Percentiles rank a stretch among this genome's conserved stretches.
Evolutionary conservation across 2,888 invertebrate genomes (phyloP).

Genomic region (Thera obeliscata): DNA sequence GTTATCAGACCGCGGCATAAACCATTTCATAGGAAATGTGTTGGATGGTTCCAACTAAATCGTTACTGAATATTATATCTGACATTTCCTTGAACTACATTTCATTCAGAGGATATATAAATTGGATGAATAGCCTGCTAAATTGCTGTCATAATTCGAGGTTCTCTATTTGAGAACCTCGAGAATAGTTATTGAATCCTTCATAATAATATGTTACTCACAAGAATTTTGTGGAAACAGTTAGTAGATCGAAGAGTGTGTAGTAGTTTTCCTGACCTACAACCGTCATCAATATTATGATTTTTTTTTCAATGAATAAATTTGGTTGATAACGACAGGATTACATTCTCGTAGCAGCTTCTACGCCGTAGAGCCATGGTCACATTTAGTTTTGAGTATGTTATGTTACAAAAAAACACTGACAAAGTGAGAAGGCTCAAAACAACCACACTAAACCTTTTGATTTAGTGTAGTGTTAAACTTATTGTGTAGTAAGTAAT

Average conservation of each 20-base stretch:
- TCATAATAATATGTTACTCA: neutral
- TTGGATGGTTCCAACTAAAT: constrained; percentile 17
- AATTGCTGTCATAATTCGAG: constrained; percentile 32
- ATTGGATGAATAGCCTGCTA: constrained; percentile 29
- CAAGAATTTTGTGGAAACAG: neutral
- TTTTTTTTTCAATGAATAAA: neutral
- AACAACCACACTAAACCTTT: no score
- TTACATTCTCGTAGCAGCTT: neutral
- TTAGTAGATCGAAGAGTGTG: neutral
- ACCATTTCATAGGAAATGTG: constrained; percentile 2
- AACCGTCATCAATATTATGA: neutral
- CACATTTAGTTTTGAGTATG: no score
- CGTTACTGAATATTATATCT: constrained; percentile 16
- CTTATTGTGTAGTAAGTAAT: no score
- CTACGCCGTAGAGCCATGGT: no score
- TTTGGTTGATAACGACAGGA: constrained; percentile 1
- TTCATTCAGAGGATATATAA: constrained; percentile 35
- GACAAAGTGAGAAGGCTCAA: no score
- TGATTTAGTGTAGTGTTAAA: no score
- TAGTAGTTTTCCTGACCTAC: neutral
- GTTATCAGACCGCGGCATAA: constrained; percentile 1
- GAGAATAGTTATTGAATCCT: constrained; percentile 35
- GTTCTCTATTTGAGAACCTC: constrained; percentile 30
- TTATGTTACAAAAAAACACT: no score
- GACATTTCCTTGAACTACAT: constrained; percentile 25